phyloP scores from a whole-genome alignment of 2,113 vertebrate species.

The Neogale vison region DNA sequence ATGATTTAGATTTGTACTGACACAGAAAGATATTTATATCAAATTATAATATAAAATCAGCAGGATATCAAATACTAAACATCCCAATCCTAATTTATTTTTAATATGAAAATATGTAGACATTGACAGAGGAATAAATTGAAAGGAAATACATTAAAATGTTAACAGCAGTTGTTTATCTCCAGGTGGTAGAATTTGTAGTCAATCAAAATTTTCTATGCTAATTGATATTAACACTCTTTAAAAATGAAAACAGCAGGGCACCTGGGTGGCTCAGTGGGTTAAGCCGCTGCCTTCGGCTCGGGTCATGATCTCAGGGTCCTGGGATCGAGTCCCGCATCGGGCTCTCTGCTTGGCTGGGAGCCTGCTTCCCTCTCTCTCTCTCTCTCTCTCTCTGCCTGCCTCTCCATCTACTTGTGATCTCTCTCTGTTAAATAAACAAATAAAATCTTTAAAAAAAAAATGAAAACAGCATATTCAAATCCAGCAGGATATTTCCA shows the following conservation, averaged over 20 bases:
- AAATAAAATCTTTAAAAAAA: too few relatives aligned
- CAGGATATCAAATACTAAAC: not conserved
- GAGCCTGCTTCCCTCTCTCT: too few relatives aligned
- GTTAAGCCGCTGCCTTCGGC: too few relatives aligned
- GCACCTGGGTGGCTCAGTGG: too few relatives aligned
- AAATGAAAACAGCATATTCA: constrained; percentile 14
- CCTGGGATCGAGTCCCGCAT: too few relatives aligned
- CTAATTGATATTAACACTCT: not conserved
- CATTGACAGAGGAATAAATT: not conserved
- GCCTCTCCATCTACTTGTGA: too few relatives aligned
- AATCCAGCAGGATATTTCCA: not conserved
- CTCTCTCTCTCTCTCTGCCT: too few relatives aligned
- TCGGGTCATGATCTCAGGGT: too few relatives aligned
- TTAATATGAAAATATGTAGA: constrained; percentile 19
- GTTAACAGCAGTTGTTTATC: not conserved
- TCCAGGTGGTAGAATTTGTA: not conserved
- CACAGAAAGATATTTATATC: not conserved
- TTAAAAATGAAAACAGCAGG: not conserved
- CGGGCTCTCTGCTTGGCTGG: too few relatives aligned
- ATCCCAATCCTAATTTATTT: not conserved
- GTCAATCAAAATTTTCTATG: not conserved
- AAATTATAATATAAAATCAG: constrained; percentile 30
- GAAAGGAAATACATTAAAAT: constrained; percentile 37
- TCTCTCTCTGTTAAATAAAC: too few relatives aligned
- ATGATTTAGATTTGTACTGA: not conserved